Percentiles rank a stretch among this genome's conserved stretches.
Conservation (phyloP, 1,140 invertebrate genomes). For the Prorops nasuta region DNA sequence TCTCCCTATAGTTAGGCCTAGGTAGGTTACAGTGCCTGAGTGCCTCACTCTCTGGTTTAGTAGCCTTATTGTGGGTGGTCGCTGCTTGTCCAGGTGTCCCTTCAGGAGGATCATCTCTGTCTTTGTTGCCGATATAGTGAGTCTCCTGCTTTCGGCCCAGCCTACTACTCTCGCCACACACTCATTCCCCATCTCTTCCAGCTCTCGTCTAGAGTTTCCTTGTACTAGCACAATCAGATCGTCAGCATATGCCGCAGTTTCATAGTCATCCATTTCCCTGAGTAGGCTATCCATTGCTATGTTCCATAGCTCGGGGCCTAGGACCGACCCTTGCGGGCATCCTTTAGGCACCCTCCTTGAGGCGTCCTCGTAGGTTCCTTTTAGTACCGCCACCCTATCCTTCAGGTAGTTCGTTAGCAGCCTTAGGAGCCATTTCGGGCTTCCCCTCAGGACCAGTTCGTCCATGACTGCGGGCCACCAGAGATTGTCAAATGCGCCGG, state of each 20-base stretch:
- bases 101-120: background rate
- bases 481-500: constrained; percentile 49
- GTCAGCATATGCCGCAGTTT: constrained; percentile 24
- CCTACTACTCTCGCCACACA: background rate
- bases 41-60: background rate
- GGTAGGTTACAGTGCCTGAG: background rate
- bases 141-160: constrained; percentile 12
- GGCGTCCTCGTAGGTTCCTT: constrained; percentile 5
- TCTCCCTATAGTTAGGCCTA: background rate
- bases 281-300: constrained; percentile 25
- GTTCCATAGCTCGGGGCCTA: constrained; percentile 29
- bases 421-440: constrained; percentile 24
- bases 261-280: background rate
- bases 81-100: background rate
- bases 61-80: background rate
- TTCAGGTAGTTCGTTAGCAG: constrained; percentile 41
- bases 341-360: constrained; percentile 17
- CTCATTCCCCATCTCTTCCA: constrained; percentile 1
- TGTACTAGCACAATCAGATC: constrained; percentile 10
- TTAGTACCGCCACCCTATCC: constrained; percentile 23
- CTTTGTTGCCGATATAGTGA: constrained; percentile 9
- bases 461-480: constrained; percentile 44
- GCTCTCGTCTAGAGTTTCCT: constrained; percentile 6
- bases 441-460: constrained; percentile 18
- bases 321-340: constrained; percentile 36